A percentile compares a stretch with the other conserved stretches of the same genome.
Evolutionary conservation across 2,888 invertebrate species (phyloP).

Genomic region (Oligia strigilis): DNA sequence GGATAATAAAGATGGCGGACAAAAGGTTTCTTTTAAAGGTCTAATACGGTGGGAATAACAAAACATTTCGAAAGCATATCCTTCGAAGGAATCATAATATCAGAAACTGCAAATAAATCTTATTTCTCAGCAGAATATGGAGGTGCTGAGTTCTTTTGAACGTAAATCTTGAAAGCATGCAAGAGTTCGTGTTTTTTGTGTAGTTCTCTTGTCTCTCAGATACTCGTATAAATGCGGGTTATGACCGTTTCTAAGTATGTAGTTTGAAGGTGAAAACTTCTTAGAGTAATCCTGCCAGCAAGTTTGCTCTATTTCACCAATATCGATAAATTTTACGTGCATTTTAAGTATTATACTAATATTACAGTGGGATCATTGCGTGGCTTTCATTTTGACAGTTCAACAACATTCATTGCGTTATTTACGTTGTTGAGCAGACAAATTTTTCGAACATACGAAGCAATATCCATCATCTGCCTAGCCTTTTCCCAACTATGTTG

Average conservation of each 20-base stretch:
- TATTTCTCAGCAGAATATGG: neutral
- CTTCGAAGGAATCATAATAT: constrained; percentile 23
- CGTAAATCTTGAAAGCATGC: constrained; percentile 13
- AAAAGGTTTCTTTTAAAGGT: constrained; percentile 45
- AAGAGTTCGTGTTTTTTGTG: neutral
- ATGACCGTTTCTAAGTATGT: neutral
- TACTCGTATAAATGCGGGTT: neutral
- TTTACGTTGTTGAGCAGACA: neutral
- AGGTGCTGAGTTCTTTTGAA: constrained; percentile 2
- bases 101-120: constrained; percentile 28
- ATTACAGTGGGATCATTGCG: neutral
- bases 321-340: neutral
- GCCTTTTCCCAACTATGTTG: too few species aligned
- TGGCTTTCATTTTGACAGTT: neutral
- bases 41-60: constrained; percentile 35
- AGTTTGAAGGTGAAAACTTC: constrained; percentile 6
- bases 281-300: neutral
- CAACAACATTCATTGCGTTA: neutral
- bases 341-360: neutral
- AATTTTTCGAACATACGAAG: neutral
- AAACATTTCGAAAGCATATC: constrained; percentile 33
- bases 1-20: constrained; percentile 40
- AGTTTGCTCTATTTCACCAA: neutral
- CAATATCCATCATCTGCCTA: too few species aligned
- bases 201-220: neutral